Evolutionary conservation across 2,797 vertebrate genomes (phyloP).

Genomic region (Premnoplex brunnescens): DNA sequence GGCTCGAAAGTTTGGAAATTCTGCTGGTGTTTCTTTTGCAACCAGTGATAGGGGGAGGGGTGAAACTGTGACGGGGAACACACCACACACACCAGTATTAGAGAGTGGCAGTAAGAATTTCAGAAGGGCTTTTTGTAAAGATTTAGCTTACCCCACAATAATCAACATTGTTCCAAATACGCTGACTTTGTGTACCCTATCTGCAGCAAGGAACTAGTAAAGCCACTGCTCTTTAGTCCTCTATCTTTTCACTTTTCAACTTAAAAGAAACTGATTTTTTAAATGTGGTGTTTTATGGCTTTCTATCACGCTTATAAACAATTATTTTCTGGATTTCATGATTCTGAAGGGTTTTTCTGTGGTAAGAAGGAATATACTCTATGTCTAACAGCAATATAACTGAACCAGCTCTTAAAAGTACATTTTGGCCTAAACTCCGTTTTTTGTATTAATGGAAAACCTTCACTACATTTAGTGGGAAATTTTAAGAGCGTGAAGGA

Average conservation of each 20-base stretch:
- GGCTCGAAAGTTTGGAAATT: neutral
- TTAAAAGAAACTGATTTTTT: neutral
- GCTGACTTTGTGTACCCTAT: neutral
- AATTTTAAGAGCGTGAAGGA: neutral
- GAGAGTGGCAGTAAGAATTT: neutral
- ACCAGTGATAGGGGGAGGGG: accelerated
- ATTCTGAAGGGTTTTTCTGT: neutral
- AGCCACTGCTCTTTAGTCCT: neutral
- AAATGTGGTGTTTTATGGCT: neutral
- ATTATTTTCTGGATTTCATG: neutral
- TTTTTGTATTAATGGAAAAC: neutral
- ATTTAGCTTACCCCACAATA: neutral
- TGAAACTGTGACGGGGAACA: too few relatives aligned
- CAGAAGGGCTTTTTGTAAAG: neutral
- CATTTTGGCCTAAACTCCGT: neutral
- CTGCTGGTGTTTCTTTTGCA: neutral
- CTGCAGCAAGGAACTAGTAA: neutral
- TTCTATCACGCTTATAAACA: neutral
- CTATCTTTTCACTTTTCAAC: neutral
- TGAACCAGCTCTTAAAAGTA: neutral
- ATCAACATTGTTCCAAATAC: neutral
- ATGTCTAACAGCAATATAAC: neutral
- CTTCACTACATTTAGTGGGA: neutral
- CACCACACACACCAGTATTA: accelerated
- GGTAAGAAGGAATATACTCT: neutral